These are phyloP conservation scores for Anoura caudifer DNA, from an alignment of 2,113 vertebrate genomes.

Conservation along the genomic window DNA sequence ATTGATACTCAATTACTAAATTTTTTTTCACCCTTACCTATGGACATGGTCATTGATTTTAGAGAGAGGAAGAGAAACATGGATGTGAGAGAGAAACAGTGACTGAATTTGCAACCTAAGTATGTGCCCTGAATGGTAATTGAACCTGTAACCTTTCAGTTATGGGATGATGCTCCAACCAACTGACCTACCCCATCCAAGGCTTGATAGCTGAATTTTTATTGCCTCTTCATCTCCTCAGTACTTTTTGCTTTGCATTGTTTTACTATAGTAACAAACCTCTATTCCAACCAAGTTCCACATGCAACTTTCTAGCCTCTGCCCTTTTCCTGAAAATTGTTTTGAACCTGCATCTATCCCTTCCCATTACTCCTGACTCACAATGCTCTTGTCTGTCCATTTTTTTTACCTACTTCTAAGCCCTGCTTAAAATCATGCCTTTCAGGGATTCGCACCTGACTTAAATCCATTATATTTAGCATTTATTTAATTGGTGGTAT, in stretches of 20 bases:
- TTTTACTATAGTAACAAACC: not conserved
- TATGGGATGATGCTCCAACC: not conserved
- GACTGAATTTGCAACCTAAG: no score
- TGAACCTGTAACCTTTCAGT: not conserved
- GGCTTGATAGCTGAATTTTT: not conserved
- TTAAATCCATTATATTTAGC: slow-evolving; percentile 1
- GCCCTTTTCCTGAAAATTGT: not conserved
- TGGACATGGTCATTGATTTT: not conserved
- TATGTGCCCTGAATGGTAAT: not conserved
- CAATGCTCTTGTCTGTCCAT: not conserved
- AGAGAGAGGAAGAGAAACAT: not conserved
- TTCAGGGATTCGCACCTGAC: not conserved
- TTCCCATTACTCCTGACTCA: not conserved
- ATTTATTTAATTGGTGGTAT: not conserved
- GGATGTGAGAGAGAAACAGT: not conserved
- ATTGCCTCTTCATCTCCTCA: not conserved
- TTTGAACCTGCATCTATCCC: not conserved
- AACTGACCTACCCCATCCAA: not conserved
- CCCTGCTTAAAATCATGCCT: not conserved
- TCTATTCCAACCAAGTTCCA: not conserved
- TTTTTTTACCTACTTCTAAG: not conserved
- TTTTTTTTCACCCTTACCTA: not conserved
- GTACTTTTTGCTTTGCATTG: not conserved
- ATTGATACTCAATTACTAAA: not conserved
- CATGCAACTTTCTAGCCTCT: not conserved